Evolutionary conservation across 2,888 invertebrate species (phyloP).

Genomic region (Heliconius erato): DNA sequence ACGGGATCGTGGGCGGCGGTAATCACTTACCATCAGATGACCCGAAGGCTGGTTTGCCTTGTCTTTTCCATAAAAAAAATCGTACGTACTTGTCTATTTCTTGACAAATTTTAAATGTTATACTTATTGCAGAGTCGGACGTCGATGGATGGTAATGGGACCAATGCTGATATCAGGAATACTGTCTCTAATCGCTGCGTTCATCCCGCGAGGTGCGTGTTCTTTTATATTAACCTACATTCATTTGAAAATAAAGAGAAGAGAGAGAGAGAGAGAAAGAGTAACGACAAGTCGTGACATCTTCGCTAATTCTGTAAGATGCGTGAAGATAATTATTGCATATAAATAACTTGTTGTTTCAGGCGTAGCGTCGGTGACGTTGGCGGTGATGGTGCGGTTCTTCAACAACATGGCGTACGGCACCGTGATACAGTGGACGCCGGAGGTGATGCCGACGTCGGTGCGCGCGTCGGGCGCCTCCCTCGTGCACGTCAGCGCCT

Average conservation of each 20-base stretch:
- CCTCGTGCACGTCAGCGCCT: conserved; percentile 66
- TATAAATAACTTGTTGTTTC: not conserved
- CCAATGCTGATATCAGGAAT: conserved; percentile 60
- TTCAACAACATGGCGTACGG: conserved; percentile 69
- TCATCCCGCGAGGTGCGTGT: conserved; percentile 62
- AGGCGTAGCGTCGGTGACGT: conserved; percentile 63
- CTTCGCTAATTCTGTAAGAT: too few relatives aligned
- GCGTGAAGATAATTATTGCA: too few relatives aligned
- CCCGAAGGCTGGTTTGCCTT: too few relatives aligned
- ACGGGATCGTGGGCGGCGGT: too few relatives aligned
- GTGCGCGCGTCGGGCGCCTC: conserved; percentile 67
- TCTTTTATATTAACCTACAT: not conserved
- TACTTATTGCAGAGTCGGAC: conserved; percentile 60
- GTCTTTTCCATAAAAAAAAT: too few relatives aligned
- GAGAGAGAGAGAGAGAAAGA: too few relatives aligned
- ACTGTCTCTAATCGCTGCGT: conserved; percentile 60
- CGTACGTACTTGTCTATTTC: not conserved
- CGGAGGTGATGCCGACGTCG: conserved; percentile 68
- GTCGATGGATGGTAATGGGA: conserved; percentile 60
- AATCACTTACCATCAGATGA: too few relatives aligned
- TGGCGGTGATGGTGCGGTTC: conserved; percentile 67
- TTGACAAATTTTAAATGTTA: not conserved
- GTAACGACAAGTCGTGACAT: too few relatives aligned
- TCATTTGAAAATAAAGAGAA: too few relatives aligned
- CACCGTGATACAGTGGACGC: conserved; percentile 65